phyloP scores from a whole-genome alignment of 2,888 invertebrate genomes.

The Syritta pipiens region DNA sequence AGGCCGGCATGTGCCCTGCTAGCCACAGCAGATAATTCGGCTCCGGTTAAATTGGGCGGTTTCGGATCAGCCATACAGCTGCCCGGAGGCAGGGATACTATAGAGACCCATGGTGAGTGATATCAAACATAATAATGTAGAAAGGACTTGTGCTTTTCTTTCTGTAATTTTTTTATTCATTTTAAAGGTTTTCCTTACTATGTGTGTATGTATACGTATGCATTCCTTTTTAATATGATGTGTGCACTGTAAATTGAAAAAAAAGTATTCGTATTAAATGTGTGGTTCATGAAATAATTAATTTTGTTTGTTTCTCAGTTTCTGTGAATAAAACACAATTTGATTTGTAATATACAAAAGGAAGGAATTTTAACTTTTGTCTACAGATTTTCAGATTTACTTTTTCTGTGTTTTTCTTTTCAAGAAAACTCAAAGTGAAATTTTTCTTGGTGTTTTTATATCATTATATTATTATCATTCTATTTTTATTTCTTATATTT shows the following conservation, averaged over 20 bases:
- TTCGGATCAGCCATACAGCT: slow-evolving; percentile 98
- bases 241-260: neutral
- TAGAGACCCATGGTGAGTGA: slow-evolving; percentile 81
- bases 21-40: slow-evolving; percentile 98
- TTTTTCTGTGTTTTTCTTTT: too few relatives aligned
- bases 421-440: too few relatives aligned
- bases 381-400: too few relatives aligned
- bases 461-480: too few relatives aligned
- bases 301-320: too few relatives aligned
- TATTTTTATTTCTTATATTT: too few relatives aligned
- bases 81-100: slow-evolving; percentile 86
- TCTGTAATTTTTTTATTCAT: slow-evolving; percentile 1
- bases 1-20: slow-evolving; percentile 97
- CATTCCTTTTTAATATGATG: neutral
- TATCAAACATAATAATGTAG: neutral
- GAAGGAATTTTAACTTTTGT: too few relatives aligned
- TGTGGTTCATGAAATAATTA: too few relatives aligned
- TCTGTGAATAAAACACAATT: too few relatives aligned
- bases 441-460: too few relatives aligned
- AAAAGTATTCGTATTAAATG: too few relatives aligned
- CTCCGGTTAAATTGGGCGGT: slow-evolving; percentile 98
- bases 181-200: neutral
- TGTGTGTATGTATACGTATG: neutral
- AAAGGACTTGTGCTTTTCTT: slow-evolving; percentile 2
- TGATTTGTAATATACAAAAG: too few relatives aligned